Percentiles rank a stretch among this genome's conserved stretches.
Conservation (phyloP, 2,797 vertebrate genomes). For the Gallinago nigripennis region DNA sequence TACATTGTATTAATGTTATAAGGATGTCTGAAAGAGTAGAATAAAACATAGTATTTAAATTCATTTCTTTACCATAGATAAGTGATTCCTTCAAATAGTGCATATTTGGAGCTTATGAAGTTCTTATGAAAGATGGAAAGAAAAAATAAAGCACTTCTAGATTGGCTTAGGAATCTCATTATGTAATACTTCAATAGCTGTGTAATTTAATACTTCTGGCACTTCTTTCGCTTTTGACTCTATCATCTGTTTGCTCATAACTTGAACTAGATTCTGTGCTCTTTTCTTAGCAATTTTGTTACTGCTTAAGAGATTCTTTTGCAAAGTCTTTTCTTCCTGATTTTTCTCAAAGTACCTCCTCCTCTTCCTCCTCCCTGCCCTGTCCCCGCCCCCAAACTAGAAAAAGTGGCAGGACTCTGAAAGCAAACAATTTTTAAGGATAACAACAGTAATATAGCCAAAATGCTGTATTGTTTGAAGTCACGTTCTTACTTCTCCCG, state of each 20-base stretch:
- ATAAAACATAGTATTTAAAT: not conserved
- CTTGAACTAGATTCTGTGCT: not conserved
- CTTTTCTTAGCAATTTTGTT: not conserved
- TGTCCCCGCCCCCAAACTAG: too few species aligned
- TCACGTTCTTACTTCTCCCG: not conserved
- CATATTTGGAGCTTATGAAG: not conserved
- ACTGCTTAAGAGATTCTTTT: not conserved
- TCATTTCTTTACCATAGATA: not conserved
- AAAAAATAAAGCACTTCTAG: not conserved
- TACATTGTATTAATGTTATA: not conserved
- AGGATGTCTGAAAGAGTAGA: not conserved
- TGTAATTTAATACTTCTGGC: not conserved
- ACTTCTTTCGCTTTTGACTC: not conserved
- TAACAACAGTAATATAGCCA: not conserved
- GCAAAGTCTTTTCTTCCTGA: not conserved
- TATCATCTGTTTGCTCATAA: not conserved
- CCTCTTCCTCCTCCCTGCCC: not conserved
- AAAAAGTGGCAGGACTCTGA: not conserved
- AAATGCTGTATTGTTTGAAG: not conserved
- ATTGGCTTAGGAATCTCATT: not conserved
- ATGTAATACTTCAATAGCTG: not conserved
- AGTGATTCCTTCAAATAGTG: not conserved
- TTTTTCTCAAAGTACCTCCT: not conserved
- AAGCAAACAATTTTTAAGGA: too few species aligned
- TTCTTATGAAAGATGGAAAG: not conserved